A percentile compares a stretch with the other conserved stretches of the same genome.
phyloP scores from a whole-genome alignment of 2,888 invertebrate species.

The Cordilura impudica region DNA sequence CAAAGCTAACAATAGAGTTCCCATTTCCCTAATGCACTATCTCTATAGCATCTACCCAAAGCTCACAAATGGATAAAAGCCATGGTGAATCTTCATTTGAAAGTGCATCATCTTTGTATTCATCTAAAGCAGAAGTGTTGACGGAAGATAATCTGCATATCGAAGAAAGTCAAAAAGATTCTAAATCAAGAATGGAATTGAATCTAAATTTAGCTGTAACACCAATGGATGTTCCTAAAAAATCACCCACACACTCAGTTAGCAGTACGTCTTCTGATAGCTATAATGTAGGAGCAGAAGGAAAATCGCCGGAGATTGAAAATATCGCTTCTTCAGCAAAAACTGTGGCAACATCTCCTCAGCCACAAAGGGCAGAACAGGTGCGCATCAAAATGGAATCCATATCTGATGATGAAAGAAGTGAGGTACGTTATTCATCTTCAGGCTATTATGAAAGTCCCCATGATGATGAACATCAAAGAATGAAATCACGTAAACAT shows the following conservation, averaged over 20 bases:
- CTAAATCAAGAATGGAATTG: slow-evolving; percentile 51
- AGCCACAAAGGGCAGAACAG: slow-evolving; percentile 25
- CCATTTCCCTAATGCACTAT: background rate
- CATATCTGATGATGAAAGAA: slow-evolving; percentile 84
- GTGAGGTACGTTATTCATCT: slow-evolving; percentile 84
- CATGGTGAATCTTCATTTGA: slow-evolving; percentile 92
- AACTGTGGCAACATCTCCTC: slow-evolving; percentile 52
- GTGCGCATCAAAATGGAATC: slow-evolving; percentile 79
- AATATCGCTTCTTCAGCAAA: slow-evolving; percentile 17
- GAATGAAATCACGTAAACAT: slow-evolving; percentile 70
- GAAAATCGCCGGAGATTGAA: slow-evolving; percentile 58
- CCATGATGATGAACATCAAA: slow-evolving; percentile 80
- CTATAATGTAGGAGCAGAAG: slow-evolving; percentile 78
- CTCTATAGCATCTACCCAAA: slow-evolving; percentile 75
- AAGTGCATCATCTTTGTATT: slow-evolving; percentile 89
- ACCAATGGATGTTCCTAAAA: slow-evolving; percentile 65
- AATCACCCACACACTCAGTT: slow-evolving; percentile 80
- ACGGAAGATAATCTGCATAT: slow-evolving; percentile 82
- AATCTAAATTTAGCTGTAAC: slow-evolving; percentile 62
- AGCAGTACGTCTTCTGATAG: slow-evolving; percentile 81
- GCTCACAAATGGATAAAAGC: slow-evolving; percentile 79
- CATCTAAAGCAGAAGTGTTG: slow-evolving; percentile 85
- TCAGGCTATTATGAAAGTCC: slow-evolving; percentile 88
- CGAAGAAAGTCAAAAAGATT: slow-evolving; percentile 64
- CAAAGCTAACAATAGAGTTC: no score